These are phyloP conservation scores for Oegoconia quadripuncta DNA, from an alignment of 2,888 invertebrate genomes.

Conservation along the genomic window DNA sequence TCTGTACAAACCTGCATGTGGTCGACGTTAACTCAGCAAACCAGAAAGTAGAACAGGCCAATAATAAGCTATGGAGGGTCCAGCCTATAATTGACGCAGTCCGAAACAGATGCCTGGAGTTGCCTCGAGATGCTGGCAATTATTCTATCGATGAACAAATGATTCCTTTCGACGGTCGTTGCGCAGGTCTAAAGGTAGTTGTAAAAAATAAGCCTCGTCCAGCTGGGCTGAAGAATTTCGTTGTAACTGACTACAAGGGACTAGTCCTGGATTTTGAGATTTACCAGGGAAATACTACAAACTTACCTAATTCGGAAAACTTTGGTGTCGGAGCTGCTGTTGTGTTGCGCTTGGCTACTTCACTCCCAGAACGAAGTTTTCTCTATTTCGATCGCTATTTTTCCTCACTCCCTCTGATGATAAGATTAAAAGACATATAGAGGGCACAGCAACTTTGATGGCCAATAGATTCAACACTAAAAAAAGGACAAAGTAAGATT, in stretches of 20 bases:
- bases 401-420: conserved; percentile 19
- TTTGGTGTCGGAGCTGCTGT: conserved; percentile 22
- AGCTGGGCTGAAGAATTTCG: conserved; percentile 40
- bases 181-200: conserved; percentile 22
- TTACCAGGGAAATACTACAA: conserved; percentile 16
- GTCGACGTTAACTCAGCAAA: conserved; percentile 1
- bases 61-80: conserved; percentile 24
- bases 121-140: too few species aligned
- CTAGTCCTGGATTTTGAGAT: conserved; percentile 28
- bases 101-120: conserved; percentile 23
- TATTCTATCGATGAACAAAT: conserved; percentile 31
- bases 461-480: conserved; percentile 20
- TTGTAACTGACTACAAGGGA: conserved; percentile 29
- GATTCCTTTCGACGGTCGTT: conserved; percentile 26
- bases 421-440: conserved; percentile 16
- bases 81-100: conserved; percentile 32
- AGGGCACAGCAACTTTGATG: conserved; percentile 19
- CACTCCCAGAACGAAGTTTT: conserved; percentile 19
- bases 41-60: conserved; percentile 15
- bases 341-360: conserved; percentile 21
- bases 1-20: conserved; percentile 8
- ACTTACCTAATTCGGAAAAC: conserved; percentile 8
- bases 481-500: conserved; percentile 15
- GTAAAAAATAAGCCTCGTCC: conserved; percentile 36
- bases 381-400: conserved; percentile 25